Conservation (phyloP, 2,888 invertebrate species). For the Drosophila sordidapex region DNA sequence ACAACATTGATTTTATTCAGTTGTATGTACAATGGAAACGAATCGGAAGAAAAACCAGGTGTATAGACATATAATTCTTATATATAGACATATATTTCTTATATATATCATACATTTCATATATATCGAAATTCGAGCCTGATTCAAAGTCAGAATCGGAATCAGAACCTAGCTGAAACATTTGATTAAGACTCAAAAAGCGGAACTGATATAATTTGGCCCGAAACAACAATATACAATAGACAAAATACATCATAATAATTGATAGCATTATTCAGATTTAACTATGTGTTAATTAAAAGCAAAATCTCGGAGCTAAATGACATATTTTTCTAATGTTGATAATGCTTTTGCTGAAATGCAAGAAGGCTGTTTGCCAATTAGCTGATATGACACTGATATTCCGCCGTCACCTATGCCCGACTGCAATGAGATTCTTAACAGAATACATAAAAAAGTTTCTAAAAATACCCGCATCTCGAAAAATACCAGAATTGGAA, state of each 20-base stretch:
- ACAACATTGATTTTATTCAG: background rate
- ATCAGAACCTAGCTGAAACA: background rate
- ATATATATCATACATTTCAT: too few relatives aligned
- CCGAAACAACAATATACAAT: background rate
- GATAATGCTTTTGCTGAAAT: background rate
- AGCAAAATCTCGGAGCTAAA: background rate
- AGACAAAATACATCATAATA: background rate
- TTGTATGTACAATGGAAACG: background rate
- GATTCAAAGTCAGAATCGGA: background rate
- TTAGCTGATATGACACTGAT: background rate
- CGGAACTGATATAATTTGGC: background rate
- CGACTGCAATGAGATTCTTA: background rate
- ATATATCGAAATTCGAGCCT: too few relatives aligned
- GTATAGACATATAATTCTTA: too few relatives aligned
- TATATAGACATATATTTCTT: too few relatives aligned
- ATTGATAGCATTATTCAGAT: background rate
- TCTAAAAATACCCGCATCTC: background rate
- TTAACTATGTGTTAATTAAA: background rate
- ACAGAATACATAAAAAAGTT: background rate
- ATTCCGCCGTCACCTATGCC: background rate
- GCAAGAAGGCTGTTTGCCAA: too few relatives aligned
- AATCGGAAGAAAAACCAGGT: too few relatives aligned
- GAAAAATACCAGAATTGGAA: accelerated
- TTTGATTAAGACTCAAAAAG: background rate
- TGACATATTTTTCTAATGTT: background rate